These are phyloP conservation scores for Sorex araneus DNA, from an alignment of 2,113 vertebrate species.

Conservation along the genomic window DNA sequence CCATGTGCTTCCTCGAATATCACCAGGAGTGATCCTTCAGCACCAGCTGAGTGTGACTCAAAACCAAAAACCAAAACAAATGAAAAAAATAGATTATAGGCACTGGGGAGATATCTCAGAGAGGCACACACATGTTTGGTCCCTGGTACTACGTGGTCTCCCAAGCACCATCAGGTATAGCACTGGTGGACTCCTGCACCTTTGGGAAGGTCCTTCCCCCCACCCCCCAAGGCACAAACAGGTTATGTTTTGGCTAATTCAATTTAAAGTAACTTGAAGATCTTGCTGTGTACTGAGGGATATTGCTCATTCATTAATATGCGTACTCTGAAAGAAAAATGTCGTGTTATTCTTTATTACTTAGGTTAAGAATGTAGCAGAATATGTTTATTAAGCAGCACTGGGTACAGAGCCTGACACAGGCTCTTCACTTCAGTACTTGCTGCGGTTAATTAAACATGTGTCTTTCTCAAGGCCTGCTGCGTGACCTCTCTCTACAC, in stretches of 20 bases:
- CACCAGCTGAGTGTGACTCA: no score
- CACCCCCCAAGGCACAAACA: background rate
- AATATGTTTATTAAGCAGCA: conserved; percentile 24
- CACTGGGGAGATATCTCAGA: no score
- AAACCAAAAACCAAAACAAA: background rate
- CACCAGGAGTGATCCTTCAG: no score
- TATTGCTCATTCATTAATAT: background rate
- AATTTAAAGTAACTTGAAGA: conserved; percentile 23
- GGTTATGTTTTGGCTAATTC: background rate
- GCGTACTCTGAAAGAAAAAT: background rate
- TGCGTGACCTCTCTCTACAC: conserved; percentile 46
- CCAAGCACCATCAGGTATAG: no score
- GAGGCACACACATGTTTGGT: no score
- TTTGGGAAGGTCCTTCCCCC: no score
- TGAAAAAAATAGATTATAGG: no score
- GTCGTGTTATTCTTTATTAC: background rate
- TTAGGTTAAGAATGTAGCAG: conserved; percentile 28
- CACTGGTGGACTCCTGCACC: no score
- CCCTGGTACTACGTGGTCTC: no score
- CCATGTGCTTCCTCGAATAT: no score
- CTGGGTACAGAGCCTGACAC: background rate
- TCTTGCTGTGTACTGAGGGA: conserved; percentile 19
- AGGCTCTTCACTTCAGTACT: background rate
- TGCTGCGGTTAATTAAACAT: conserved; percentile 44
- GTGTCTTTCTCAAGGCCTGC: conserved; percentile 50